phyloP scores from a whole-genome alignment of 2,888 invertebrate genomes.

The Drosophila monieri region DNA sequence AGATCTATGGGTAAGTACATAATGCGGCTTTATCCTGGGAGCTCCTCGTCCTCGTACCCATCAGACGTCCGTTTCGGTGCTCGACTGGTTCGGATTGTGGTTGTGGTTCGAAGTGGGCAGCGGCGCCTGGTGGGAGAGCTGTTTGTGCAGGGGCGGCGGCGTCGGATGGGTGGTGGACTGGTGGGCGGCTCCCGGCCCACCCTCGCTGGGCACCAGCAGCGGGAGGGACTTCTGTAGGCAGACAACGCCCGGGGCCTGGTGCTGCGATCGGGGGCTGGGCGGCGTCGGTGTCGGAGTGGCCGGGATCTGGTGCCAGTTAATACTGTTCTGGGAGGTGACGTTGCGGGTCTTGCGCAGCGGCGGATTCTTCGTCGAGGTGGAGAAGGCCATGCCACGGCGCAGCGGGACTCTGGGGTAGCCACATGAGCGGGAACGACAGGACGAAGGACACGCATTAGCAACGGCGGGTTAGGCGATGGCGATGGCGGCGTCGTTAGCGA shows the following conservation, averaged over 20 bases:
- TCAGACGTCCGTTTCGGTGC: constrained; percentile 83
- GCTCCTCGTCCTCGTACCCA: constrained; percentile 36
- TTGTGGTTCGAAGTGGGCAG: constrained; percentile 59
- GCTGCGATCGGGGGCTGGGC: constrained; percentile 72
- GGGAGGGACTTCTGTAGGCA: constrained; percentile 51
- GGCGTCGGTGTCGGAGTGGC: constrained; percentile 80
- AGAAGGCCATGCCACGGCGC: constrained; percentile 88
- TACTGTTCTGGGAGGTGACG: constrained; percentile 86
- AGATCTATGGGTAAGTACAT: constrained; percentile 35
- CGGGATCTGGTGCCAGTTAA: constrained; percentile 83
- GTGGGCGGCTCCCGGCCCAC: constrained; percentile 18
- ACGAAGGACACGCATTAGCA: constrained; percentile 40
- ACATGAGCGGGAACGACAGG: constrained; percentile 21
- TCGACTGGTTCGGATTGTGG: constrained; percentile 37
- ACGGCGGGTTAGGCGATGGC: constrained; percentile 31
- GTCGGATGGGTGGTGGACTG: constrained; percentile 23
- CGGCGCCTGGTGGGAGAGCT: constrained; percentile 61
- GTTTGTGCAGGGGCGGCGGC: constrained; percentile 52
- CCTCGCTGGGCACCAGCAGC: constrained; percentile 41
- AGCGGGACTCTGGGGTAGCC: constrained; percentile 85
- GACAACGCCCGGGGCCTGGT: constrained; percentile 49
- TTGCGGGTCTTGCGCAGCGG: constrained; percentile 92
- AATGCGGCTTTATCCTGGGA: constrained; percentile 13
- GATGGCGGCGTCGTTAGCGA: constrained; percentile 24
- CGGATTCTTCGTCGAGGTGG: constrained; percentile 90